phyloP scores from a whole-genome alignment of 2,797 vertebrate species.

The Cheirogaleus major region DNA sequence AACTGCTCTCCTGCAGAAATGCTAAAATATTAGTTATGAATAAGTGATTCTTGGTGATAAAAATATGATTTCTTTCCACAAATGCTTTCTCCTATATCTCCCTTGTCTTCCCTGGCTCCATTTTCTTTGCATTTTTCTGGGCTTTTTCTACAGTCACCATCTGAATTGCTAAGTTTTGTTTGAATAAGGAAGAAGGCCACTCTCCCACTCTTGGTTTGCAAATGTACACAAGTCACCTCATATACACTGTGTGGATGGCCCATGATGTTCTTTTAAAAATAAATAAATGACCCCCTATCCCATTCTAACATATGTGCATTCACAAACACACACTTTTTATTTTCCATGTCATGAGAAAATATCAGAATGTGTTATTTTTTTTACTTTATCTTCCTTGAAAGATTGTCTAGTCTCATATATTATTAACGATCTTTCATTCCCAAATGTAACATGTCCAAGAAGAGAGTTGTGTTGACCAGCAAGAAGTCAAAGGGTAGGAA shows the following conservation, averaged over 20 bases:
- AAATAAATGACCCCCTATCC: neutral
- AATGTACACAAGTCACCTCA: neutral
- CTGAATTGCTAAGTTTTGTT: neutral
- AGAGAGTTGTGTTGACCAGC: slow-evolving; percentile 48
- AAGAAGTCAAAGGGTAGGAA: slow-evolving; percentile 60
- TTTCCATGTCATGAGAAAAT: neutral
- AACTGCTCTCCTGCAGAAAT: neutral
- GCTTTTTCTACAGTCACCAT: neutral
- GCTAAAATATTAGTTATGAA: neutral
- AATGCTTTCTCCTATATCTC: neutral
- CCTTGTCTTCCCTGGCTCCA: neutral
- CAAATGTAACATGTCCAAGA: slow-evolving; percentile 56
- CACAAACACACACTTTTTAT: neutral
- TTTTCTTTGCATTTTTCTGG: neutral
- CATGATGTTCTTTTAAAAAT: neutral
- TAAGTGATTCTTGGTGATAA: neutral
- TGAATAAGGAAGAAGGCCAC: neutral
- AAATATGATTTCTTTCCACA: neutral
- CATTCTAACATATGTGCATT: neutral
- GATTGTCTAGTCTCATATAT: neutral
- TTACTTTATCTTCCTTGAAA: slow-evolving; percentile 29
- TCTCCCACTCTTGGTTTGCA: neutral
- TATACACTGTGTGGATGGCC: neutral
- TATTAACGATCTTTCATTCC: slow-evolving; percentile 47
- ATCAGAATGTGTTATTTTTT: neutral